phyloP scores from a whole-genome alignment of 2,113 vertebrate species.

The Dromaius novaehollandiae region DNA sequence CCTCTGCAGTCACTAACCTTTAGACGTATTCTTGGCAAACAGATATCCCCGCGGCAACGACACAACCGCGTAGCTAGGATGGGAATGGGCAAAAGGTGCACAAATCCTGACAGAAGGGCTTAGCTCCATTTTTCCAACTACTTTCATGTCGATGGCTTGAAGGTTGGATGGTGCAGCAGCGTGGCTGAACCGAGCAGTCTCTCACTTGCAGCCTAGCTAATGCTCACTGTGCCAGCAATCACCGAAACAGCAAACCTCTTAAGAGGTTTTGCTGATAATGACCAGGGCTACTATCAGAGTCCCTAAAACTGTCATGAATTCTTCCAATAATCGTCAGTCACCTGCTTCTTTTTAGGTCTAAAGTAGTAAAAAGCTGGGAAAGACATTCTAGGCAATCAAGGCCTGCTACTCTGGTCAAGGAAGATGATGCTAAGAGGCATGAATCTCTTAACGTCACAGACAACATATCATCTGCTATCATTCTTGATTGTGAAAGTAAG shows the following conservation, averaged over 20 bases:
- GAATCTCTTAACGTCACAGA: background rate
- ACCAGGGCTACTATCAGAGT: background rate
- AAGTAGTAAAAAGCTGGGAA: background rate
- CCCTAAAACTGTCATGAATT: background rate
- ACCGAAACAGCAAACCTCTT: background rate
- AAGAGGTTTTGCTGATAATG: background rate
- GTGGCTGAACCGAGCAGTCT: background rate
- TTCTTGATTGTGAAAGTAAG: background rate
- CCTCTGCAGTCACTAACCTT: background rate
- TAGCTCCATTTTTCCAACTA: background rate
- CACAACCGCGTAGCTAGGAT: background rate
- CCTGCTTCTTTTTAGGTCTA: background rate
- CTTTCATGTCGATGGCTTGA: fast-evolving
- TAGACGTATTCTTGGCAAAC: background rate
- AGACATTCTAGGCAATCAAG: background rate
- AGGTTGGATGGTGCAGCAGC: background rate
- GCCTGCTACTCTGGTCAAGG: background rate
- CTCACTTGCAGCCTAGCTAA: background rate
- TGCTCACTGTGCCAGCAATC: background rate
- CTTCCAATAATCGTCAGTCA: background rate
- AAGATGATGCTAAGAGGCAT: background rate
- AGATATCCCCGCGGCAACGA: background rate
- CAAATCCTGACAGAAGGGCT: background rate
- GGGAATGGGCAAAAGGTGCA: background rate
- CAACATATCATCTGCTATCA: fast-evolving